Evolutionary conservation across 2,888 invertebrate genomes (phyloP), one percentile per base, ranked within the genome.

Genomic region (Lysandra coridon): DNA sequence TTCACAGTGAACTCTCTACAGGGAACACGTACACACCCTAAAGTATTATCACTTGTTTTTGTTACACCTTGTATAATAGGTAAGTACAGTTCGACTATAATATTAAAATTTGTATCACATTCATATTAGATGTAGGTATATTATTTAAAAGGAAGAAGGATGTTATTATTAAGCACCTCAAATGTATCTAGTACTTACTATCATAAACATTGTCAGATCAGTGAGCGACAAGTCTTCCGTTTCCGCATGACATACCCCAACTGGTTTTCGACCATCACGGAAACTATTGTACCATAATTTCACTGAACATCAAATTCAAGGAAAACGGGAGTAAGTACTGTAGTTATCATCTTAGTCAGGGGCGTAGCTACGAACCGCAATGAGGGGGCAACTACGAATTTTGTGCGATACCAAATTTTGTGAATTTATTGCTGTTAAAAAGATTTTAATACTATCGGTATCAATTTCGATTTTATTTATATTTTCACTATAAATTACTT

Each of bases 181-280:
- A 40, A 40, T 40, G 40, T 40, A 40, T 5, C 40, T 40, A 10
- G 44, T 44, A 44, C 44, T 40, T 44, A 44, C 1, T 7, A 44
- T 44, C 7, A 44, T 1, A 44, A 10, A 44, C 44, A 44, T 6
- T 10, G 37, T 69, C 69, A 69, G 14, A 69, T 69, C 33, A 69
- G 33, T 69, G 33, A 69, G 69, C 17, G 4, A 33, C 33, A 14
- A 14, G 33, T 69, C 33, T 69, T 69, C 69, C 69, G 69, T 37
- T 5, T 69, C 69, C 69, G 69, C 14, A 69, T 69, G 33, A 33
- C 4, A 33, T 33, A 69, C 30, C 69, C 14, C 33, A 69, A 69
- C 69, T 69, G 69, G 69, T 69, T 69, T 69, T 69, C 69, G 69
- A 14, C 14, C 69, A 69, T 33, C 69, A 33, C 33, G 69, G 69